Conservation (phyloP, 1,140 invertebrate species). For the Formica exsecta region DNA sequence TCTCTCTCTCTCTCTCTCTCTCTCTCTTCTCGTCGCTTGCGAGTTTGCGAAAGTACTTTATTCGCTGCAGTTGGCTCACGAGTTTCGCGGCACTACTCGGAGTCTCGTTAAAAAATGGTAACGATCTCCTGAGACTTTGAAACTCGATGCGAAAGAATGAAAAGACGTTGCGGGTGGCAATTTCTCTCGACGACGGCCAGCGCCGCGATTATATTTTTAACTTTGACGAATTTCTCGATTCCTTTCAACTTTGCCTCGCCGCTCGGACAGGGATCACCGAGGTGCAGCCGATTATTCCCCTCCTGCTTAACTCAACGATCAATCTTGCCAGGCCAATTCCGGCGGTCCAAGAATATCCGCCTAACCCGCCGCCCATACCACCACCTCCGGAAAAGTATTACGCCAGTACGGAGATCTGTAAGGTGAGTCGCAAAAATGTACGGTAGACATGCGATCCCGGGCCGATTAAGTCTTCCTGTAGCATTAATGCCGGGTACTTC, state of each 20-base stretch:
- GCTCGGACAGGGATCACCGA: constrained; percentile 78
- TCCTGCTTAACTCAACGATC: constrained; percentile 83
- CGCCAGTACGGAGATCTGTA: constrained; percentile 89
- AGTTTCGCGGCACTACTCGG: constrained; percentile 1
- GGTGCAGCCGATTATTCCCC: constrained; percentile 82
- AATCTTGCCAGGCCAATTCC: constrained; percentile 85
- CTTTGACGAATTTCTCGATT: constrained; percentile 68
- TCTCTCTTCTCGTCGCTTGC: background rate
- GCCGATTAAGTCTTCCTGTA: constrained; percentile 64
- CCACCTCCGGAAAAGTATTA: constrained; percentile 92
- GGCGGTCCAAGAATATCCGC: constrained; percentile 88
- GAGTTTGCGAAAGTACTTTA: constrained; percentile 38
- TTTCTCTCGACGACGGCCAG: constrained; percentile 40
- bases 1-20: background rate
- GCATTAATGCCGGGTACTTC: constrained; percentile 64
- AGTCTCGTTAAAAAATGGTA: constrained; percentile 55
- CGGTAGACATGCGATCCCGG: constrained; percentile 70
- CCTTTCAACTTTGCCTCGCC: background rate
- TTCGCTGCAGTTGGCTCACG: constrained; percentile 16
- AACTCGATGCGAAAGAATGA: constrained; percentile 34
- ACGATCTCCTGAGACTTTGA: constrained; percentile 39
- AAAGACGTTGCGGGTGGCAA: constrained; percentile 1
- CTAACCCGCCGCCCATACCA: constrained; percentile 89
- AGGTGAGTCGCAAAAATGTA: constrained; percentile 86
- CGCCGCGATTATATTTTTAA: constrained; percentile 59